Evolutionary conservation across 2,888 invertebrate species (phyloP), one percentile per base, ranked within the genome.

Genomic region (Campopleginae sp.): DNA sequence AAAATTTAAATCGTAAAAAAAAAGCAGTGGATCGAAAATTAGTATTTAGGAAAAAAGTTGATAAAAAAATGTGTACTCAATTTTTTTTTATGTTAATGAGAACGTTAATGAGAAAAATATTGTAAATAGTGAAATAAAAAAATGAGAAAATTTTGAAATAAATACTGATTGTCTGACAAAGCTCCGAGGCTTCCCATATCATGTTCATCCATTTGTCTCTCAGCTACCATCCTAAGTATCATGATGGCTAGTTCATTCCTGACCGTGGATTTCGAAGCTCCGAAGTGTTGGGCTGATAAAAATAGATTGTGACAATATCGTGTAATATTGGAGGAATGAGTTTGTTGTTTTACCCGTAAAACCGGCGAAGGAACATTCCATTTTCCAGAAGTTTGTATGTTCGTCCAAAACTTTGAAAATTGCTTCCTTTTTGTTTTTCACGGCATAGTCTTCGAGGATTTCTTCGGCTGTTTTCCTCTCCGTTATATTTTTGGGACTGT

Each of bases 291-390:
- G n/a, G 82, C 91, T 91, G 80, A 84, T 19, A 66, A 71, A 82
- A 54, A 70, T 72, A 10, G 17, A 48, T 42, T n/a, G 31, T n/a
- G 5, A 51, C 71, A 33, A 51, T 51, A 48, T 51, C n/a, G 27
- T n/a, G 23, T 0, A 14, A 27, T 31, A n/a, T 61, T 23, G 14
- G 46, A 42, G 17, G 27, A 65, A 80, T 38, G 7, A 70, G 63
- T 46, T 74, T 42, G 23, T 78, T 44, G 44, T 12, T 79, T 70
- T 65, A 77, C 65, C 90, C 87, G 17, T 61, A 33, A 82, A 91
- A 86, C 89, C 91, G 12, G 72, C 85, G 14, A 91, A 79, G n/a
- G 82, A 86, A 46, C 90, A 90, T 27, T 87, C 86, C 14, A 89
- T 84, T 51, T 80, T 85, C 17, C 72, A 84, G 4, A 63, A 65